A percentile compares a stretch with the other conserved stretches of the same genome.
phyloP scores from a whole-genome alignment of 2,797 vertebrate genomes.

The Coregonus sp. region DNA sequence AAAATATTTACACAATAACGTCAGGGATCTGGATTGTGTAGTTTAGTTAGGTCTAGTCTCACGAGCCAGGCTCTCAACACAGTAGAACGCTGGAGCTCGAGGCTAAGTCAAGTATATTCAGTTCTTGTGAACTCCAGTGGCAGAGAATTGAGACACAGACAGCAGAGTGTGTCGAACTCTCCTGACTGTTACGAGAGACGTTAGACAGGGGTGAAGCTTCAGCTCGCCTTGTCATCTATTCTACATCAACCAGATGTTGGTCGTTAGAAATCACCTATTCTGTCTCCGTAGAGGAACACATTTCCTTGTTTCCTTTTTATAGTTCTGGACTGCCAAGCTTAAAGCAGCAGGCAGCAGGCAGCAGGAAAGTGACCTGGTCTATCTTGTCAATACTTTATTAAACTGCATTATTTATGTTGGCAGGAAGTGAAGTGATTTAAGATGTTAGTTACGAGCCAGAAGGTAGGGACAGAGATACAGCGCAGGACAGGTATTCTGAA shows the following conservation, averaged over 20 bases:
- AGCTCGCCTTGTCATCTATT: slow-evolving; percentile 21
- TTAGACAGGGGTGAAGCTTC: background rate
- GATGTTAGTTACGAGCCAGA: background rate
- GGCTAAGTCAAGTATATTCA: background rate
- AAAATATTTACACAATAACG: background rate
- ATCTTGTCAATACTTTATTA: slow-evolving; percentile 24
- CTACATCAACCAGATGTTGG: slow-evolving; percentile 43
- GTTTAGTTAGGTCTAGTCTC: background rate
- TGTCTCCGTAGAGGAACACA: slow-evolving; percentile 14
- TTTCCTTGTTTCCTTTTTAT: background rate
- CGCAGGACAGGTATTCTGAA: background rate
- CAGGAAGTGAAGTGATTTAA: too few relatives aligned
- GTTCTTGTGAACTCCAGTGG: background rate
- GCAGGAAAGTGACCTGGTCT: background rate
- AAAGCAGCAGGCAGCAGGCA: too few relatives aligned
- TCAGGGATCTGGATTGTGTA: background rate
- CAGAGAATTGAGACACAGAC: background rate
- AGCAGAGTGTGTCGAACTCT: slow-evolving; percentile 58
- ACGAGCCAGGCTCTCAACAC: background rate
- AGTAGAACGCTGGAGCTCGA: background rate
- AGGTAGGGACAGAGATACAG: background rate
- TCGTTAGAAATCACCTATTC: slow-evolving; percentile 18
- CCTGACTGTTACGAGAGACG: slow-evolving; percentile 59
- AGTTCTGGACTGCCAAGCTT: background rate
- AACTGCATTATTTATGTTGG: too few relatives aligned